Evolutionary conservation across 1,140 invertebrate genomes (phyloP).

Genomic region (Hormaphis cornu): DNA sequence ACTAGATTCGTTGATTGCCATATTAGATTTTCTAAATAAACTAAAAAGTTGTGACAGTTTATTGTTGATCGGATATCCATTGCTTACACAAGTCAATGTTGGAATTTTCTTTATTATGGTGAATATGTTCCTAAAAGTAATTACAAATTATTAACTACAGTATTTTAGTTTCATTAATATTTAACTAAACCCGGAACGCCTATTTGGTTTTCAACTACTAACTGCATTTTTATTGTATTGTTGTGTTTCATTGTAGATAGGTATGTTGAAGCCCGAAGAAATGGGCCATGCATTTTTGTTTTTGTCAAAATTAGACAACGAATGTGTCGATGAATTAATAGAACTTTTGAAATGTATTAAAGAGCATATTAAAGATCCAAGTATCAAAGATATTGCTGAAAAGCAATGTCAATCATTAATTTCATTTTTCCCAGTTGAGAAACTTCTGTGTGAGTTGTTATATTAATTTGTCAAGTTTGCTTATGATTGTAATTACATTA

Average conservation of each 20-base stretch:
- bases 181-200: no score
- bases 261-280: conserved; percentile 9
- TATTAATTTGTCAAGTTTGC: neutral
- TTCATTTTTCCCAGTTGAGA: conserved; percentile 9
- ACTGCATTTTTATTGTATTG: neutral
- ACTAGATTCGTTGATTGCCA: conserved; percentile 14
- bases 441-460: conserved; percentile 1
- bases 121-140: conserved; percentile 21
- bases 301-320: neutral
- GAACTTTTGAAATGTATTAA: neutral
- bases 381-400: conserved; percentile 1
- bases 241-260: neutral
- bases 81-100: conserved; percentile 28
- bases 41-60: conserved; percentile 16
- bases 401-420: conserved; percentile 19
- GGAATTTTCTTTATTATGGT: neutral
- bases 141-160: no score
- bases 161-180: no score
- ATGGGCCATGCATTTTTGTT: conserved; percentile 23
- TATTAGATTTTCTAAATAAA: conserved; percentile 3
- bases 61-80: conserved; percentile 18
- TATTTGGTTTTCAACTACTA: neutral
- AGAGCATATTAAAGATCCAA: conserved; percentile 20
- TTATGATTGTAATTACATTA: neutral
- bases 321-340: neutral